A percentile compares a stretch with the other conserved stretches of the same genome.
phyloP scores from a whole-genome alignment of 1,140 invertebrate genomes.

The Zaprionus vittiger region DNA sequence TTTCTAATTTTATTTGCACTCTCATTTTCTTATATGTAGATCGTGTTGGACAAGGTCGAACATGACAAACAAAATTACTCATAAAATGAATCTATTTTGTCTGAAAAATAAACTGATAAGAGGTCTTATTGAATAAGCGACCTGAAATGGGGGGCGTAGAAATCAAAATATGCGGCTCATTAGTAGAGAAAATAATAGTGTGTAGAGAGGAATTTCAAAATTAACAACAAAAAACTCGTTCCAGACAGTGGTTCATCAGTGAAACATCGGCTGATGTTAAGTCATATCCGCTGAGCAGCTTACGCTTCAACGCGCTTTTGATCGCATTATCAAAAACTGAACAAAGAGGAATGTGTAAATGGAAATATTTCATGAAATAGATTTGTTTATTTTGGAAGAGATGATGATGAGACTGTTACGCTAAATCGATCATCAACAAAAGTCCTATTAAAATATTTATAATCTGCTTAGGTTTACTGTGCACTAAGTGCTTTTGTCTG shows the following conservation, averaged over 20 bases:
- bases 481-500: neutral
- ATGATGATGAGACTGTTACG: neutral
- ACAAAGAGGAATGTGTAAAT: neutral
- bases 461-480: neutral
- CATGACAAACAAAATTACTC: constrained; percentile 28
- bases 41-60: constrained; percentile 34
- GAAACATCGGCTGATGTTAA: constrained; percentile 18
- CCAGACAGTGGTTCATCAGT: constrained; percentile 1
- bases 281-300: constrained; percentile 8
- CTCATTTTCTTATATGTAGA: neutral
- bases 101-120: constrained; percentile 26
- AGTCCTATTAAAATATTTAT: neutral
- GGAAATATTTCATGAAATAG: neutral
- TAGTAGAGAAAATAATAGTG: constrained; percentile 7
- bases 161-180: constrained; percentile 25
- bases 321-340: neutral
- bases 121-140: constrained; percentile 11
- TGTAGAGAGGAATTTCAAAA: neutral
- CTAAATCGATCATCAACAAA: neutral
- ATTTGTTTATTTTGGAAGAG: neutral
- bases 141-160: constrained; percentile 31
- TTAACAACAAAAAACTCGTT: constrained; percentile 17
- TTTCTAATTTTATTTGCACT: constrained; percentile 30
- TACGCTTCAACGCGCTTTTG: constrained; percentile 6
- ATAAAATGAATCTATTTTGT: constrained; percentile 27